These are phyloP conservation scores for Anguilla anguilla DNA, from an alignment of 2,797 vertebrate genomes.

Conservation along the genomic window DNA sequence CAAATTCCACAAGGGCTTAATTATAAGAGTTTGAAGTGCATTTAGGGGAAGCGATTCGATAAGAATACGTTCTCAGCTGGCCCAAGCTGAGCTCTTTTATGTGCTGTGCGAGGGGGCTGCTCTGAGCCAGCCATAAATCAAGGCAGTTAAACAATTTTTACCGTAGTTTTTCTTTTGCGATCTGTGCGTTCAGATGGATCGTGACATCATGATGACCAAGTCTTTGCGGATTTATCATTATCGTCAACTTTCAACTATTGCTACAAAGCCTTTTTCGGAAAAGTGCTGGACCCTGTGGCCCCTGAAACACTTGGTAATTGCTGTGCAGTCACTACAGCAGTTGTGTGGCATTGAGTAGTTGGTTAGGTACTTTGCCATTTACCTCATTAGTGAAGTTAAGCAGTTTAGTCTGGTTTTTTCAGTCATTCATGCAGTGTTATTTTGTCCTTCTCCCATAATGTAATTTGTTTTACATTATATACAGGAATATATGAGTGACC, in stretches of 20 bases:
- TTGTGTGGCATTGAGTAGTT: not conserved
- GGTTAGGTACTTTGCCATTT: not conserved
- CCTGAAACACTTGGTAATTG: not conserved
- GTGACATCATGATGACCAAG: not conserved
- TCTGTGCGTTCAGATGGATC: not conserved
- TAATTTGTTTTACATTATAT: not conserved
- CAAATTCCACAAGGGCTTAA: conserved; percentile 11
- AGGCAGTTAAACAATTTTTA: not conserved
- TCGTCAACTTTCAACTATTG: not conserved
- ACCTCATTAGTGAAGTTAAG: not conserved
- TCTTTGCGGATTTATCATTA: not conserved
- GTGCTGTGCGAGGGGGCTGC: not conserved
- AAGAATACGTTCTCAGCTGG: not conserved
- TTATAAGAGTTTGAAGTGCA: not conserved
- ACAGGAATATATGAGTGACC: not conserved
- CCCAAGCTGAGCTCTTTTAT: not conserved
- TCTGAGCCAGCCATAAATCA: not conserved
- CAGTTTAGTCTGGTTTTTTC: not conserved
- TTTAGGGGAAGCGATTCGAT: not conserved
- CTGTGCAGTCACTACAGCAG: not conserved
- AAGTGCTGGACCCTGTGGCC: not conserved
- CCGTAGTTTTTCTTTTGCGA: not conserved
- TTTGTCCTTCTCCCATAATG: not conserved
- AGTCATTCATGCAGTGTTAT: not conserved
- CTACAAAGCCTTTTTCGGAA: not conserved